Base-by-base conservation (phyloP, 2,797 vertebrate genomes). In the Sebastes hopkinsi region DNA sequence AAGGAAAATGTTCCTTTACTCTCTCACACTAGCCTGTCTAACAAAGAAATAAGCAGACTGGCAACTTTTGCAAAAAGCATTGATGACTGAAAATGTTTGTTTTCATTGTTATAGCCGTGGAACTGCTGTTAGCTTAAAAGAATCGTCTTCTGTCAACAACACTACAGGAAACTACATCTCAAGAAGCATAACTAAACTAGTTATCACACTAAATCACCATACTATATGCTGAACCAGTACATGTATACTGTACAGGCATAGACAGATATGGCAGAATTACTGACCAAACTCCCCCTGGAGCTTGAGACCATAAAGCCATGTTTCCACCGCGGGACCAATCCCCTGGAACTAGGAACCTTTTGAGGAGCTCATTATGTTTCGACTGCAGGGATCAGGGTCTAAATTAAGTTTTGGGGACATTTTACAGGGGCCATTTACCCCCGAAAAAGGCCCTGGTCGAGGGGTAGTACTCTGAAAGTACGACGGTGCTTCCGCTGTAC, bases 101-200 rank as follows among this genome's bases (percentile, higher is more conserved):
- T 66, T 64, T 65, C 3, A 66, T 72, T 50, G 36, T 42, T 62
- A 42, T 6, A n/a, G 34, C 20, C 22, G 18, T 58, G 64, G 50
- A 79, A 55, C 20, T 18, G 23, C n/a, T 67, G 16, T 34, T 46
- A 72, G 56, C 61, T 66, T 66, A 7, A 42, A 67, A 72, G 16
- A 70, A 73, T 62, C 60, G 3, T 30, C 50, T 30, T 36, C 34
- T 54, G 38, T 80, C 27, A 79, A 54, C 27, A 52, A 11, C 29
- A 14, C 12, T 56, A 66, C 30, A 30, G 16, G 14, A 50, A 67
- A 13, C 50, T 73, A n/a, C 34, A 62, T 50, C 27, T 67, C 71
- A 42, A 32, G 72, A 71, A 20, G 27, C 23, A 29, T 42, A 62
- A 75, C 65, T 60, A 30, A 78, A 16, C 12, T 65, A 46, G 46